A percentile compares a stretch with the other conserved stretches of the same genome.
phyloP scores from a whole-genome alignment of 1,140 invertebrate genomes.

The Drosophila gunungcola region DNA sequence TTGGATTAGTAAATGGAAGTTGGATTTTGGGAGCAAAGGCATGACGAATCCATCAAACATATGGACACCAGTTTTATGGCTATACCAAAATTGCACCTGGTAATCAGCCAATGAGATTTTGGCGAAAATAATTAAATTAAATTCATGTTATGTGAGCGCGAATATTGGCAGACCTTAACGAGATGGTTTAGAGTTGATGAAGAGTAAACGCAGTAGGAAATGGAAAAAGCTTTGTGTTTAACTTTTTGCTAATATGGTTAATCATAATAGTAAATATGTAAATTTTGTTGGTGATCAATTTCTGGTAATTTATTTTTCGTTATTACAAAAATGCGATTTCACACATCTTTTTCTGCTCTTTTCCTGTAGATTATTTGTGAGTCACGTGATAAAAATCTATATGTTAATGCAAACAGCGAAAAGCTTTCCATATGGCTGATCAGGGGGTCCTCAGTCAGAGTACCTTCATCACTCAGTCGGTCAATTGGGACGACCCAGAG shows the following conservation, averaged over 20 bases:
- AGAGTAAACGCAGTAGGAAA: too few species aligned
- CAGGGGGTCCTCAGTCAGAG: not conserved
- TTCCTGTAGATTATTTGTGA: too few species aligned
- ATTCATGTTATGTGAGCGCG: not conserved
- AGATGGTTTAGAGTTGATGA: too few species aligned
- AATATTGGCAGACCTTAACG: not conserved
- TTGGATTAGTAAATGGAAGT: constrained; percentile 10
- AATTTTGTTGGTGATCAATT: too few species aligned
- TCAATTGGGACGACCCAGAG: constrained; percentile 5
- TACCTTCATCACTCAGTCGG: constrained; percentile 29
- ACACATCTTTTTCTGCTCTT: too few species aligned
- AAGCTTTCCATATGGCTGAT: constrained; percentile 10
- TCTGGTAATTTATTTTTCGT: too few species aligned
- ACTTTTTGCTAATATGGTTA: too few species aligned
- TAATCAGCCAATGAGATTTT: constrained; percentile 7
- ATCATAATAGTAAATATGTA: too few species aligned
- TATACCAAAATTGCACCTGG: not conserved
- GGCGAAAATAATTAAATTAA: not conserved
- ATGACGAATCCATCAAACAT: constrained; percentile 9
- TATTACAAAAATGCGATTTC: too few species aligned
- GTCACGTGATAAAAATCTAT: constrained; percentile 1
- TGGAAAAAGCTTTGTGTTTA: too few species aligned
- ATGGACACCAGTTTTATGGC: constrained; percentile 10
- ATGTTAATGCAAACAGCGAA: constrained; percentile 23
- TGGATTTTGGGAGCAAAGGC: constrained; percentile 1